Base-by-base conservation (phyloP, 2,888 invertebrate genomes). In the Orchesellides sinensis region DNA sequence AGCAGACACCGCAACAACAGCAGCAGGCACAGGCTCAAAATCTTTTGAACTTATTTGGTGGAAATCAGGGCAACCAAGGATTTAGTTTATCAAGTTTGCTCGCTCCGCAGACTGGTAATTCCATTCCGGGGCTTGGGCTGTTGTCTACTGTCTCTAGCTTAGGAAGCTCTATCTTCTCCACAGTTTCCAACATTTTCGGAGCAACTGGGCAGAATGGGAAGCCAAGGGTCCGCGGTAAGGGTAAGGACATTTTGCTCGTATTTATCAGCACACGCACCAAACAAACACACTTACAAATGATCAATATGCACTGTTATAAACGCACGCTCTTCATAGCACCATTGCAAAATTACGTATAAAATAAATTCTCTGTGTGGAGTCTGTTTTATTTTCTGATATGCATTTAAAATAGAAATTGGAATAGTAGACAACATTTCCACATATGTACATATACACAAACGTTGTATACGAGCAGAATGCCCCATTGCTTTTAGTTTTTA, bases 201-300 rank as follows among this genome's bases (percentile, higher is more conserved):
- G n/a, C n/a, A n/a, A n/a, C n/a, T 52, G 87, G 85, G n/a, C 80
- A 63, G 12, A 84, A 86, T 65, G 87, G 87, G 35, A 85, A 85
- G 59, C 87, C 88, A 12, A 56, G 87, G 80, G 87, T 88, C 19
- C 78, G 88, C 83, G 88, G 88, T 88, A 83, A 85, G 73, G 73
- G 80, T 80, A 80, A 80, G 80, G 80, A 80, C 80, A 80, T 80
- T 80, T 73, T 80, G 80, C 80, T 80, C 80, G 80, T 80, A 80
- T 73, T 80, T 65, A 12, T 40, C 40, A 14, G 40, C 23, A 32
- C 27, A 49, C 8, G 49, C 49, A 69, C 40, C 40, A 40, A 52
- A 47, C 4, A 10, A n/a, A 27, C 2, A 54, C 74, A 74, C 49
- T 6, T 17, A n/a, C n/a, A n/a, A n/a, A n/a, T n/a, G n/a, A 19